phyloP scores from a whole-genome alignment of 2,888 invertebrate genomes.

The Dolichomitus sp. region DNA sequence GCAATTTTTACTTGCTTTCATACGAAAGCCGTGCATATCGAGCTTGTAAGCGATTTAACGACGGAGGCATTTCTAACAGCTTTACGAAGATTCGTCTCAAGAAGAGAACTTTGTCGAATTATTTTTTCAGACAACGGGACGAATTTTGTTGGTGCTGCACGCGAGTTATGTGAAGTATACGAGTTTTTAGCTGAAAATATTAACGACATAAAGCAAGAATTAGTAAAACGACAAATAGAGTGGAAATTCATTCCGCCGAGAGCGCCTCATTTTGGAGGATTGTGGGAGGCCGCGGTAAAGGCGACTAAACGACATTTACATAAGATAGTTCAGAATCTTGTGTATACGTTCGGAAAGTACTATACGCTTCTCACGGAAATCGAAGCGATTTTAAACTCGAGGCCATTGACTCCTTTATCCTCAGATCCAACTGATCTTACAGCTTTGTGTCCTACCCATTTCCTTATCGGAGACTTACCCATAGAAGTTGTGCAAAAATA shows the following conservation, averaged over 20 bases:
- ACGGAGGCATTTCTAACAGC: too few relatives aligned
- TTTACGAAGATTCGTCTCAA: too few relatives aligned
- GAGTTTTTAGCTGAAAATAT: too few relatives aligned
- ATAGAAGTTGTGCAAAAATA: conserved; percentile 49
- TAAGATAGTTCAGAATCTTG: conserved; percentile 62
- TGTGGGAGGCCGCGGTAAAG: conserved; percentile 52
- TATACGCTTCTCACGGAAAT: conserved; percentile 62
- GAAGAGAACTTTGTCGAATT: too few relatives aligned
- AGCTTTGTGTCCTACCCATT: conserved; percentile 62
- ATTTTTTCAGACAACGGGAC: too few relatives aligned
- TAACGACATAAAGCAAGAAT: too few relatives aligned
- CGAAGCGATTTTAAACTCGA: conserved; percentile 45
- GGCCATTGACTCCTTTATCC: conserved; percentile 61
- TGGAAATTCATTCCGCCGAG: conserved; percentile 43
- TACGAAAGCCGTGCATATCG: too few relatives aligned
- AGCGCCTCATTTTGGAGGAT: conserved; percentile 39
- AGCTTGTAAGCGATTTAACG: too few relatives aligned
- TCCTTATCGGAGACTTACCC: conserved; percentile 66
- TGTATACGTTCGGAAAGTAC: conserved; percentile 69
- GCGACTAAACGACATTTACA: conserved; percentile 36
- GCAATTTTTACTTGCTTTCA: too few relatives aligned
- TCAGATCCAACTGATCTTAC: conserved; percentile 18
- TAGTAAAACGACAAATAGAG: neutral
- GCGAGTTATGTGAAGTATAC: too few relatives aligned
- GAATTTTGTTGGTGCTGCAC: too few relatives aligned